A percentile compares a stretch with the other conserved stretches of the same genome.
These are phyloP conservation scores for Orchestia grillus DNA, from an alignment of 1,140 invertebrate species.

Conservation along the genomic window DNA sequence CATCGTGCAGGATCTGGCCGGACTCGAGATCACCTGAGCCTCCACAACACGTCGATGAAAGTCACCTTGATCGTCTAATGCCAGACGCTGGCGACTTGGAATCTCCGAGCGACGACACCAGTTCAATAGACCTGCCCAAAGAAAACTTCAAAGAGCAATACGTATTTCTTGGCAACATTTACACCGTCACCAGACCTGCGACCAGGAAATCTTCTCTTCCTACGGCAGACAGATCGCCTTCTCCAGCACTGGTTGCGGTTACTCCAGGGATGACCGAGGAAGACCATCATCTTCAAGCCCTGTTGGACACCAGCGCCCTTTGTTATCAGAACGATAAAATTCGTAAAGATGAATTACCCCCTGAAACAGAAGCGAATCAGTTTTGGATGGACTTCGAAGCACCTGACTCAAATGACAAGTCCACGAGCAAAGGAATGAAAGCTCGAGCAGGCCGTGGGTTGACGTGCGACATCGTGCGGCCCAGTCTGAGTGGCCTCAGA, in stretches of 20 bases:
- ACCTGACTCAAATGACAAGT: neutral
- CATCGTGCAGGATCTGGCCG: neutral
- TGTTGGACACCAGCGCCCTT: neutral
- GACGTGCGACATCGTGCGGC: neutral
- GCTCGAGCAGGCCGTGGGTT: neutral
- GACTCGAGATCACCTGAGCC: slow-evolving; percentile 15
- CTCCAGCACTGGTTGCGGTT: slow-evolving; percentile 1
- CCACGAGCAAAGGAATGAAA: neutral
- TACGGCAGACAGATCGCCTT: slow-evolving; percentile 13
- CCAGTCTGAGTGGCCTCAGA: neutral
- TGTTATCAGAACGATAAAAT: slow-evolving; percentile 12
- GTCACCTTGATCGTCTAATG: neutral
- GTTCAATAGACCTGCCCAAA: slow-evolving; percentile 1
- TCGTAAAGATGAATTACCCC: neutral
- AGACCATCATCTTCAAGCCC: slow-evolving; percentile 4
- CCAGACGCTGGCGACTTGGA: neutral
- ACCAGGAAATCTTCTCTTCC: slow-evolving; percentile 4
- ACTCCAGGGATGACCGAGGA: neutral
- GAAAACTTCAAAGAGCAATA: slow-evolving; percentile 43
- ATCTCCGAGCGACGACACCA: slow-evolving; percentile 26
- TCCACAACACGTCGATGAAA: neutral
- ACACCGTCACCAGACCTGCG: slow-evolving; percentile 27
- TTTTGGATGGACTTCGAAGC: slow-evolving; percentile 31
- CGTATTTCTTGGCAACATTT: slow-evolving; percentile 43
- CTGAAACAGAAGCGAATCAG: slow-evolving; percentile 22